A percentile compares a stretch with the other conserved stretches of the same genome.
These are phyloP conservation scores for Rhabdornis inornatus DNA, from an alignment of 2,113 vertebrate genomes.

Conservation along the genomic window DNA sequence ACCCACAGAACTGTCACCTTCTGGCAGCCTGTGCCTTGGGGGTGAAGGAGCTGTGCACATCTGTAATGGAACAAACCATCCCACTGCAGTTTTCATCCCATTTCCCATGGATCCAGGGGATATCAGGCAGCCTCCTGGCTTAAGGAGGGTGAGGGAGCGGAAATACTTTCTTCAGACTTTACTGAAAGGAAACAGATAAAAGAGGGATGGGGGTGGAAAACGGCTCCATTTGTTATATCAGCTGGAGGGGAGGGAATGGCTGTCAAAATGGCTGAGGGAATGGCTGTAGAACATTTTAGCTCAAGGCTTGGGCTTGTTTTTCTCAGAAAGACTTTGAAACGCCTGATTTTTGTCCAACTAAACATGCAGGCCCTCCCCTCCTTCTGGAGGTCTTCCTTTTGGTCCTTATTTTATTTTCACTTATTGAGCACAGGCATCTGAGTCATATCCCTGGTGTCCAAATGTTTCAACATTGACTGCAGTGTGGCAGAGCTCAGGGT, in stretches of 20 bases:
- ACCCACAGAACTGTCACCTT: background rate
- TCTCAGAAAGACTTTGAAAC: background rate
- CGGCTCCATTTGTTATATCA: conserved; percentile 1
- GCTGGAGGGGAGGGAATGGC: background rate
- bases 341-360: background rate
- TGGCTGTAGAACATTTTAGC: background rate
- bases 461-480: background rate
- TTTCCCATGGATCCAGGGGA: background rate
- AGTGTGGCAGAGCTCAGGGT: background rate
- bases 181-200: conserved; percentile 42
- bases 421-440: background rate
- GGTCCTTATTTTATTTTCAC: background rate
- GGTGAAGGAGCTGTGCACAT: background rate
- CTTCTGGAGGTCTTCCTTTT: background rate
- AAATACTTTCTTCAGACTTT: conserved; percentile 33
- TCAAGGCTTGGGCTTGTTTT: background rate
- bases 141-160: background rate
- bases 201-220: background rate
- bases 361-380: background rate
- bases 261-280: background rate
- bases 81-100: background rate
- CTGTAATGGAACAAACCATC: background rate
- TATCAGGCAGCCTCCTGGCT: background rate
- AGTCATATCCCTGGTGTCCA: background rate
- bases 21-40: background rate